These are phyloP conservation scores for Hyles lineata DNA, from an alignment of 2,888 invertebrate genomes.

Conservation along the genomic window DNA sequence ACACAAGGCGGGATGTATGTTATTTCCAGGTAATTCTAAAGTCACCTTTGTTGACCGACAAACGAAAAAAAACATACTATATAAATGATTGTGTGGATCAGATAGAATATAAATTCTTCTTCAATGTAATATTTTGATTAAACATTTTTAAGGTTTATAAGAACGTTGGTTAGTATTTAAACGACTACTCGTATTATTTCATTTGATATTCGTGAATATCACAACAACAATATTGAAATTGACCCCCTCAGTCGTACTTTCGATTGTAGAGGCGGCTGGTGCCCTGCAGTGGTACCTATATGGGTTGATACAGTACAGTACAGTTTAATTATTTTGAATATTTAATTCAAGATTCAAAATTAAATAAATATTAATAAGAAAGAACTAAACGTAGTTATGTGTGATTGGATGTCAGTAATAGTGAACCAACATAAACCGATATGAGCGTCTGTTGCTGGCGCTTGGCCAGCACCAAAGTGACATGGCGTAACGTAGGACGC, in stretches of 20 bases:
- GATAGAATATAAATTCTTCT: background rate
- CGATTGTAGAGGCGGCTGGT: too few species aligned
- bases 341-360: background rate
- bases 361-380: conserved; percentile 37
- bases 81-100: background rate
- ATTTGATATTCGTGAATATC: too few species aligned
- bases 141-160: background rate
- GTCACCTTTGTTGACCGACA: conserved; percentile 9
- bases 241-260: too few species aligned
- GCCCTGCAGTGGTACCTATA: too few species aligned
- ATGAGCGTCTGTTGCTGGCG: conserved; percentile 57
- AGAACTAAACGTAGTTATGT: conserved; percentile 41
- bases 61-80: conserved; percentile 1
- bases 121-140: background rate
- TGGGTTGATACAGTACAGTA: too few species aligned
- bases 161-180: background rate
- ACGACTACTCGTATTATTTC: too few species aligned
- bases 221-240: too few species aligned
- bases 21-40: conserved; percentile 20
- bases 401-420: conserved; percentile 50
- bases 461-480: conserved; percentile 56
- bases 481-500: conserved; percentile 62
- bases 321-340: too few species aligned
- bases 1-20: background rate
- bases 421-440: conserved; percentile 49